Base-by-base conservation (phyloP, 2,797 vertebrate genomes). In the Cirrhinus mrigala region DNA sequence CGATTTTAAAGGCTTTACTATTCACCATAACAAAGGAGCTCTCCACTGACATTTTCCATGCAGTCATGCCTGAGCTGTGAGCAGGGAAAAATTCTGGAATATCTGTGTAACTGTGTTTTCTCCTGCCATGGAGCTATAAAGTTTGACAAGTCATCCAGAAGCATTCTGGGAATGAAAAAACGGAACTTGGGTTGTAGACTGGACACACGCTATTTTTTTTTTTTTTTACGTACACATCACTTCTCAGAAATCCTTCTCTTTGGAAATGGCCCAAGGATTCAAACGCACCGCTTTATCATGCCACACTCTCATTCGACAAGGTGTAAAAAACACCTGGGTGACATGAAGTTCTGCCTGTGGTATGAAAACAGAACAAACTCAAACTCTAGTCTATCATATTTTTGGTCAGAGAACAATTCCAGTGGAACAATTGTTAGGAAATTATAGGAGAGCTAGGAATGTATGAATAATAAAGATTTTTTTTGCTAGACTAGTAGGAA, bases 61-160 rank as follows among this genome's bases (percentile, higher is more conserved):
- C 66, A 84, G 77, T 90, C 84, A 84, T 58, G 73, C 68, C n/a
- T 83, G 82, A 89, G 87, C 81, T 83, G 85, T 79, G 69, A 82
- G 80, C 82, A 83, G 82, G 79, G 84, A 81, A 87, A 84, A 90
- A 88, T 79, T 70, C 33, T 54, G 68, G 87, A 87, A 92, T 92
- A 91, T 88, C 81, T 90, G 58, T 71, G 89, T 91, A 90, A 90
- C 91, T 81, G 90, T 89, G 91, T 88, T 86, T 85, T 85, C 87
- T 56, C 75, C 82, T 44, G 82, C 87, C 76, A 79, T 82, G 69
- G 54, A 73, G 86, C 82, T 88, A 83, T 84, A 87, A 80, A 84
- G 81, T 77, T 86, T 90, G 86, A 89, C 84, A 89, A 77, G 79
- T 85, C 87, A 87, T 87, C 70, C 84, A 86, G 77, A 86, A 86